Percentiles rank a stretch among this genome's conserved stretches.
These are phyloP conservation scores for Syritta pipiens DNA, from an alignment of 2,888 invertebrate species.

Conservation along the genomic window DNA sequence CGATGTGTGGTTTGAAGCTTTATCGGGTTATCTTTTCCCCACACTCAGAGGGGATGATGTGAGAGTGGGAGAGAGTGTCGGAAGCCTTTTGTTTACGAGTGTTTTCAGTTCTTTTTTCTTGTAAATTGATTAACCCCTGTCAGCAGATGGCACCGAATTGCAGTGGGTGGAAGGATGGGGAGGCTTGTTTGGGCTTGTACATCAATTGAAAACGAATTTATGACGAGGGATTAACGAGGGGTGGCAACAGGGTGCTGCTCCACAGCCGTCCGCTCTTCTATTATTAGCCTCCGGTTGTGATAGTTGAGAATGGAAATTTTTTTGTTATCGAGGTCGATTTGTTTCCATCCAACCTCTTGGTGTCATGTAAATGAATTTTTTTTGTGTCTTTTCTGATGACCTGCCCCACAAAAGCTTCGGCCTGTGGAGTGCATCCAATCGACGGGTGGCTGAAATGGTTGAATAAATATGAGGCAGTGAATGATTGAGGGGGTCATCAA, in stretches of 20 bases:
- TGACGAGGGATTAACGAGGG: not conserved
- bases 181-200: too few species aligned
- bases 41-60: conserved; percentile 3
- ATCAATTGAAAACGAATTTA: conserved; percentile 16
- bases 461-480: too few species aligned
- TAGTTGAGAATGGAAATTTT: conserved; percentile 5
- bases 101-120: not conserved
- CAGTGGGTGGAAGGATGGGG: conserved; percentile 2
- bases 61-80: not conserved
- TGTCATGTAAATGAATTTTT: not conserved
- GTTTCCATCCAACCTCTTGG: not conserved
- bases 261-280: too few species aligned
- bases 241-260: not conserved
- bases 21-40: too few species aligned
- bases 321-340: conserved; percentile 6
- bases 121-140: conserved; percentile 33
- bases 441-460: too few species aligned
- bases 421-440: too few species aligned
- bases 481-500: too few species aligned
- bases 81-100: conserved; percentile 28
- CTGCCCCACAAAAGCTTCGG: not conserved
- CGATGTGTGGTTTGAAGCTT: too few species aligned
- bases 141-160: conserved; percentile 22
- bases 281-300: conserved; percentile 11
- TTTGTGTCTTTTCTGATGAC: not conserved